Percentiles rank a stretch among this genome's conserved stretches.
Evolutionary conservation across 2,113 vertebrate species (phyloP).

Genomic region (Zosterops hypoxanthus): DNA sequence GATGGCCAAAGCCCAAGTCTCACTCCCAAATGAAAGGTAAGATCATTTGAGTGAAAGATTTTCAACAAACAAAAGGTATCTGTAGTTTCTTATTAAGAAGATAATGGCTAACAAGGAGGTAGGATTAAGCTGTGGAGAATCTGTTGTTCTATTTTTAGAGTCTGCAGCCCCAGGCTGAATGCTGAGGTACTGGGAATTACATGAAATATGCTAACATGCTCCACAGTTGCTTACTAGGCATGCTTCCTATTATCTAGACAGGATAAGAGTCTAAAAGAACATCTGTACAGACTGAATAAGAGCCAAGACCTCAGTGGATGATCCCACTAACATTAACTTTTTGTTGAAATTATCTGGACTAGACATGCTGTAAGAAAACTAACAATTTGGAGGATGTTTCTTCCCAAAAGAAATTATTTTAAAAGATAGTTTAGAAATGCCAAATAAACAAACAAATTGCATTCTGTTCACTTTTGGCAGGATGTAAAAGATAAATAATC

Average conservation of each 20-base stretch:
- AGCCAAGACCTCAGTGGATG: constrained; percentile 55
- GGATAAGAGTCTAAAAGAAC: constrained; percentile 64
- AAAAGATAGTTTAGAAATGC: constrained; percentile 58
- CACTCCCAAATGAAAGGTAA: neutral
- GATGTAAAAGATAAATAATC: constrained; percentile 72
- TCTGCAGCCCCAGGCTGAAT: neutral
- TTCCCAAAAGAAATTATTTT: constrained; percentile 52
- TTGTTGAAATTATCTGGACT: constrained; percentile 57
- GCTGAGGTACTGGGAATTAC: constrained; percentile 47
- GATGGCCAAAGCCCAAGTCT: rapidly evolving
- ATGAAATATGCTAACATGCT: constrained; percentile 54
- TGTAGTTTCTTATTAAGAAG: constrained; percentile 37
- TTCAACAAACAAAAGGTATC: neutral
- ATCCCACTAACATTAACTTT: constrained; percentile 45
- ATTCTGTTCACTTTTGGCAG: constrained; percentile 67
- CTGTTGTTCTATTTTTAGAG: constrained; percentile 47
- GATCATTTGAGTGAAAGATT: neutral
- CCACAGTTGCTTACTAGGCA: constrained; percentile 53
- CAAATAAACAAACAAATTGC: constrained; percentile 70
- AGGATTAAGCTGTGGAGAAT: constrained; percentile 24
- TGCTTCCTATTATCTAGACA: constrained; percentile 66
- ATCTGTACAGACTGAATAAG: constrained; percentile 66
- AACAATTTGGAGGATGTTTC: constrained; percentile 56
- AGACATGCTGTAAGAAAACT: constrained; percentile 61
- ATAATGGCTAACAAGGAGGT: constrained; percentile 55